A percentile compares a stretch with the other conserved stretches of the same genome.
Evolutionary conservation across 2,888 invertebrate species (phyloP).

Genomic region (Electrophaes corylata): DNA sequence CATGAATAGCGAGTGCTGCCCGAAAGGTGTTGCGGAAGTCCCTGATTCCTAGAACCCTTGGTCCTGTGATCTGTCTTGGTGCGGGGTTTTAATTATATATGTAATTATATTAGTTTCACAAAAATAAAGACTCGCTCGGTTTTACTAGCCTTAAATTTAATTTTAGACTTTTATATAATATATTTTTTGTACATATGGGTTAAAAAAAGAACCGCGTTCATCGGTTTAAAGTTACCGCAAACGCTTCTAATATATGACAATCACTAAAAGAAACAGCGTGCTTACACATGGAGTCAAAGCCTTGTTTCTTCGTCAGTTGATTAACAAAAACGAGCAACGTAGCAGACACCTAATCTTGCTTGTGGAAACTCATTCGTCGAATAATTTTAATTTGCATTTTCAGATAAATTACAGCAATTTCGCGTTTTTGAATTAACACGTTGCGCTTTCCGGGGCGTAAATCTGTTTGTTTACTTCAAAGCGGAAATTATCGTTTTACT

Average conservation of each 20-base stretch:
- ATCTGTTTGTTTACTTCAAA: slow-evolving; percentile 12
- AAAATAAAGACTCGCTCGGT: no score
- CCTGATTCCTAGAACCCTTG: no score
- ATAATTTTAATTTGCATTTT: slow-evolving; percentile 37
- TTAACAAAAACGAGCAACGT: slow-evolving; percentile 30
- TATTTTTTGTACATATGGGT: no score
- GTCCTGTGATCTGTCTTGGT: no score
- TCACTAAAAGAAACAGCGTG: neutral
- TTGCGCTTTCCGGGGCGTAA: neutral
- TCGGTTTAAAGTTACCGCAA: neutral
- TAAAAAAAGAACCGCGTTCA: no score
- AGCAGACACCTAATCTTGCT: slow-evolving; percentile 25
- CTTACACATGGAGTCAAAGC: neutral
- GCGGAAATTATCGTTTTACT: no score
- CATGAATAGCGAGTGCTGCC: no score
- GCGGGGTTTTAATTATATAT: no score
- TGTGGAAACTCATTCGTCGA: slow-evolving; percentile 28
- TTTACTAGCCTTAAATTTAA: no score
- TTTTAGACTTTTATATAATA: no score
- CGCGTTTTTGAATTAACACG: slow-evolving; percentile 23
- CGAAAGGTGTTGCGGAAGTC: no score
- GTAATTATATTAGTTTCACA: no score
- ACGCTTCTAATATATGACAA: neutral
- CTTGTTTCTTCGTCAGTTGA: slow-evolving; percentile 26
- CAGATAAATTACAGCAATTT: slow-evolving; percentile 36